A percentile compares a stretch with the other conserved stretches of the same genome.
Evolutionary conservation across 2,888 invertebrate genomes (phyloP).

Genomic region (Volucella inanis): DNA sequence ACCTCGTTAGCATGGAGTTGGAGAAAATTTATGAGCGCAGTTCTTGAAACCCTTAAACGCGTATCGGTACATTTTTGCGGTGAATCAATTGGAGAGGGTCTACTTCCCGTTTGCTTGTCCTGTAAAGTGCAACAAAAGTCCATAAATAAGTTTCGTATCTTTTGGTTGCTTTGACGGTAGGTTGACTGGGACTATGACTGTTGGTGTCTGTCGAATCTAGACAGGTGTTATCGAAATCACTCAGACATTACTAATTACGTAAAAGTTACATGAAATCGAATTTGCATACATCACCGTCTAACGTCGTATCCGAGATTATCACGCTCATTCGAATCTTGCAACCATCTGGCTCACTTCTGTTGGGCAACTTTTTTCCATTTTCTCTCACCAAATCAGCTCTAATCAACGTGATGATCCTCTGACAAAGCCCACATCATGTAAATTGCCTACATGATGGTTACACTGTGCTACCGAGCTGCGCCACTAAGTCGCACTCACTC

Average conservation of each 20-base stretch:
- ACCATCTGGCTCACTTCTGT: conserved; percentile 29
- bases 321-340: conserved; percentile 38
- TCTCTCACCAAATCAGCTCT: conserved; percentile 62
- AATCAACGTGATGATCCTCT: conserved; percentile 73
- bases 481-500: conserved; percentile 54
- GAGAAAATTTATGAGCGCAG: conserved; percentile 58
- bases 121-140: conserved; percentile 19
- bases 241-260: too few relatives aligned
- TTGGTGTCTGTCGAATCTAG: conserved; percentile 11
- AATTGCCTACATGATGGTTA: conserved; percentile 68
- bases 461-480: conserved; percentile 45
- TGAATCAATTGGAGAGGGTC: conserved; percentile 56
- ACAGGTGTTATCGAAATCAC: neutral
- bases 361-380: conserved; percentile 6
- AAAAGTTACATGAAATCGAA: too few relatives aligned
- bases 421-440: conserved; percentile 72
- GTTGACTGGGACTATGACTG: neutral
- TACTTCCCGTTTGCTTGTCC: conserved; percentile 28
- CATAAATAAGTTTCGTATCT: conserved; percentile 49
- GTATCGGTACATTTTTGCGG: conserved; percentile 34
- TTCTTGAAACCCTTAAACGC: conserved; percentile 43
- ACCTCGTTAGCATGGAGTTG: conserved; percentile 76
- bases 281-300: too few relatives aligned
- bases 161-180: neutral
- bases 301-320: conserved; percentile 22